Percentiles rank a stretch among this genome's conserved stretches.
Evolutionary conservation across 2,113 vertebrate genomes (phyloP).

Genomic region (Gobiocypris rarus): DNA sequence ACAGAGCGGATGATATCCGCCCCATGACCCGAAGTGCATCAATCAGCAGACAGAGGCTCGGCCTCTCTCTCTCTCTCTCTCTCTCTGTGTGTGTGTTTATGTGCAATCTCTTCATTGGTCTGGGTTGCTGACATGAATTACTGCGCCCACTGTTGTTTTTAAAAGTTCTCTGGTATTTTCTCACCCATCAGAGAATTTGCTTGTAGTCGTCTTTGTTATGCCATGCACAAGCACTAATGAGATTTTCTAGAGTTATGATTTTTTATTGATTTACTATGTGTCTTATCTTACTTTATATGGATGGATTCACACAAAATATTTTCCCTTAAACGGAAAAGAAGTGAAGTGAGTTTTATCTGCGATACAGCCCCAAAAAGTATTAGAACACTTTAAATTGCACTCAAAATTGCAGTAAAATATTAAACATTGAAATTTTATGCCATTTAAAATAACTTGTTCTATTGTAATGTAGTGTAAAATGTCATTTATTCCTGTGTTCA

Average conservation of each 20-base stretch:
- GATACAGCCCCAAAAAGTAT: not conserved
- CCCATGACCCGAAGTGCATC: slow-evolving; percentile 68
- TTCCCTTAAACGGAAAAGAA: not conserved
- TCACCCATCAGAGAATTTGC: slow-evolving; percentile 18
- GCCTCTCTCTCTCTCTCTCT: too few relatives aligned
- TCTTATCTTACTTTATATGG: not conserved
- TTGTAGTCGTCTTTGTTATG: not conserved
- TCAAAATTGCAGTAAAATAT: too few relatives aligned
- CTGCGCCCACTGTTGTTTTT: slow-evolving; percentile 41
- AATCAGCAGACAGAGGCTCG: slow-evolving; percentile 67
- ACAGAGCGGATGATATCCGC: slow-evolving; percentile 50
- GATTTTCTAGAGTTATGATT: not conserved
- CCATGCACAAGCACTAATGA: slow-evolving; percentile 8
- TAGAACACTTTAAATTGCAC: not conserved
- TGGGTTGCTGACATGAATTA: slow-evolving; percentile 45
- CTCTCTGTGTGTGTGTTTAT: slow-evolving; percentile 33
- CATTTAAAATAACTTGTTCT: too few relatives aligned
- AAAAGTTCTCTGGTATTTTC: slow-evolving; percentile 44
- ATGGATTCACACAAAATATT: not conserved
- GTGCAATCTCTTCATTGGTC: slow-evolving; percentile 28
- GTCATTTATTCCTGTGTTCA: too few relatives aligned
- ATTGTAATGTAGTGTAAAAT: too few relatives aligned
- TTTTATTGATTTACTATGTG: not conserved
- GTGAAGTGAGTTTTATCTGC: not conserved
- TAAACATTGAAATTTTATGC: too few relatives aligned